Base-by-base conservation (phyloP, 2,888 invertebrate genomes). In the Achlya flavicornis region DNA sequence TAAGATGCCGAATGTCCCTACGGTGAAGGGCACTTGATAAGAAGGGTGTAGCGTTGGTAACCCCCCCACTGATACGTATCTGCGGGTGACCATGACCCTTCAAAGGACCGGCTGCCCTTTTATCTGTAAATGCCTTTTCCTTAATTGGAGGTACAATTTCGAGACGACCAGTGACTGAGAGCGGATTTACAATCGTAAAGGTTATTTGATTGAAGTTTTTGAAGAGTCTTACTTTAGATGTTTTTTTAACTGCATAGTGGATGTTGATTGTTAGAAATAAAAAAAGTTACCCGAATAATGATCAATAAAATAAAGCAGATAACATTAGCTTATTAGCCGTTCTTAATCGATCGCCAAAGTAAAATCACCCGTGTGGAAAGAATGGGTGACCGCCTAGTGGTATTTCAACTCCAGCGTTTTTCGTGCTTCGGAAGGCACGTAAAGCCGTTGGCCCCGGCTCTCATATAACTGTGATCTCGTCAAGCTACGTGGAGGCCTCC, bases 71-170 rank as follows among this genome's bases (percentile, higher is more conserved):
- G 65, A 41, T 53, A 66, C 62, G 61, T 57, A 66, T 58, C 63
- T 64, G 61, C 4, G 38, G 35, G 35, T 66, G 70, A 65, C 75
- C 77, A 66, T 73, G 77, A 77, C 73, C 75, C 73, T 62, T 61
- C 58, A 63, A 57, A 64, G 63, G 67, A 64, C 57, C 64, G 53
- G 19, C 70, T 68, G 64, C 63, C 66, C 33, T 59, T 38, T 35
- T 38, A 59, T 38, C 58, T 59, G 53, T 53, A 53, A 53, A 53
- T 53, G 19, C 53, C 53, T 53, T 53, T 19, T 53, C 53, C 53
- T 53, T 53, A 53, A 53, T 53, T 53, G 53, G 53, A 53, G 53
- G 53, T 53, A 10, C 10, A 53, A 53, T 53, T 53, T 53, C 53
- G 53, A 53, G 53, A 53, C 53, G 16, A 8, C 53, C 12, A 41